Conservation (phyloP, 2,888 invertebrate species). For the Andrena haemorrhoa region DNA sequence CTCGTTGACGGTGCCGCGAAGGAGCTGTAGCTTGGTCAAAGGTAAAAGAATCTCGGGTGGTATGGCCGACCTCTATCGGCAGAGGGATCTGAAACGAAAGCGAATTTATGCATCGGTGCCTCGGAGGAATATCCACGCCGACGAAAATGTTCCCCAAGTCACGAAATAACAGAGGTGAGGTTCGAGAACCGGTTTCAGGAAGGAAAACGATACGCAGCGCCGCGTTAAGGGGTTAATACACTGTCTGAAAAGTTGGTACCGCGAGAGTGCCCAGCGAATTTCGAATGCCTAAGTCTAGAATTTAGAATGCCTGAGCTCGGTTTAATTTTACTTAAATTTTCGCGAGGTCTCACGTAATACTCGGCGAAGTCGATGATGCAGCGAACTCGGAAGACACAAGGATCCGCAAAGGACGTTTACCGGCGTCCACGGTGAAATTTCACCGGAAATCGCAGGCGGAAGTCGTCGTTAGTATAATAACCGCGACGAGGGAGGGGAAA, state of each 20-base stretch:
- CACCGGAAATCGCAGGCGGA: slow-evolving; percentile 20
- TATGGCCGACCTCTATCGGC: slow-evolving; percentile 24
- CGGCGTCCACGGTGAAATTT: slow-evolving; percentile 8
- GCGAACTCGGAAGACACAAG: neutral
- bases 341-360: neutral
- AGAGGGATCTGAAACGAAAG: slow-evolving; percentile 53
- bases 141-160: slow-evolving; percentile 58
- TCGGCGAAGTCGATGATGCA: neutral
- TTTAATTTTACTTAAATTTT: neutral
- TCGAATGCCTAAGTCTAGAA: neutral
- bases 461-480: slow-evolving; percentile 43
- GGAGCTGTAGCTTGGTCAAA: neutral
- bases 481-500: neutral
- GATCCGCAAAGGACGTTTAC: neutral
- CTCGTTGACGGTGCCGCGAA: neutral
- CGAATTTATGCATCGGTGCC: slow-evolving; percentile 55
- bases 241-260: slow-evolving; percentile 43
- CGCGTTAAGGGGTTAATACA: slow-evolving; percentile 53
- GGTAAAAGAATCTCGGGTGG: slow-evolving; percentile 7
- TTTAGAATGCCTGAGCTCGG: neutral
- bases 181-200: slow-evolving; percentile 48
- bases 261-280: neutral
- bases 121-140: slow-evolving; percentile 46
- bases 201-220: slow-evolving; percentile 57
- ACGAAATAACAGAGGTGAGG: slow-evolving; percentile 60